phyloP scores from a whole-genome alignment of 2,113 vertebrate species.

The Pseudorectes ferrugineus region DNA sequence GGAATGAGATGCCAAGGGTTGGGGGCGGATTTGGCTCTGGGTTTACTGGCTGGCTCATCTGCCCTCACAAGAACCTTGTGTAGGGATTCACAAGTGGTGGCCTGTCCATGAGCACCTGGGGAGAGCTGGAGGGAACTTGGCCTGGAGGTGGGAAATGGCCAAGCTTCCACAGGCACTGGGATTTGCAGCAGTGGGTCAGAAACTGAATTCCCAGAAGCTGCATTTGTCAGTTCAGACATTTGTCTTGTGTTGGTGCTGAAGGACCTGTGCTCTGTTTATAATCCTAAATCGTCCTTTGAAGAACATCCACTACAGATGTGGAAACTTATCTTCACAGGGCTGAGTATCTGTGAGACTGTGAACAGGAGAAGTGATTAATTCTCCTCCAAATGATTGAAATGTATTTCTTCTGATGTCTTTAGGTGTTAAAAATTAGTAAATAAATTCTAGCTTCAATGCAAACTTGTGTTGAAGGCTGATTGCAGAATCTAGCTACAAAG shows the following conservation, averaged over 20 bases:
- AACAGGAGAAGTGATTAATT: neutral
- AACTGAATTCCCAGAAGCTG: neutral
- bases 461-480: neutral
- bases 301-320: neutral
- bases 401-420: neutral
- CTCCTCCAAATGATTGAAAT: neutral
- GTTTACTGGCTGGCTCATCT: neutral
- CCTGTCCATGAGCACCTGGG: rapidly evolving
- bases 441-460: neutral
- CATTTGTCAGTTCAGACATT: neutral
- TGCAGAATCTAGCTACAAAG: neutral
- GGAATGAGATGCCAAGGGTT: neutral
- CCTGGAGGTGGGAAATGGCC: neutral
- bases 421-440: neutral
- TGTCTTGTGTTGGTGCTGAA: neutral
- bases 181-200: neutral
- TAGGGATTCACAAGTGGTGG: neutral
- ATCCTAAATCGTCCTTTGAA: neutral
- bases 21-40: neutral
- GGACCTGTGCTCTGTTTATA: neutral
- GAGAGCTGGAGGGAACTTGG: neutral
- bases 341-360: neutral
- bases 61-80: neutral
- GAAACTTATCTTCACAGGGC: neutral
- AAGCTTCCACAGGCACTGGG: neutral